These are phyloP conservation scores for Aurelia sp. DNA, from an alignment of 30 jellyfish, hydroid and myxozoan genomes.

Conservation along the genomic window DNA sequence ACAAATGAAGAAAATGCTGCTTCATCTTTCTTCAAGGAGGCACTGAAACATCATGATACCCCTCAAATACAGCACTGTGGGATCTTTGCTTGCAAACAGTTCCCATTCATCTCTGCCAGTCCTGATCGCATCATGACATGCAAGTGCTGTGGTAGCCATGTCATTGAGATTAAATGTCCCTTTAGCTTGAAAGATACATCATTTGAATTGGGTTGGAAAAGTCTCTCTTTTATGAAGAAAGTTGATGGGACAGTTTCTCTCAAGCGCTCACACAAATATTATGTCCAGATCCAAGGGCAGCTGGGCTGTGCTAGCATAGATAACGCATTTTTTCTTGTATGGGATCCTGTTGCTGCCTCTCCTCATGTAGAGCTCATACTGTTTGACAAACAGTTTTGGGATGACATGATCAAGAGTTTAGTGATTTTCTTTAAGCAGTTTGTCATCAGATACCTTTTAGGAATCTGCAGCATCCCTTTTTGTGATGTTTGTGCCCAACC, in stretches of 20 bases:
- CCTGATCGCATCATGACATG: slow-evolving; percentile 11
- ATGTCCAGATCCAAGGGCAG: slow-evolving; percentile 2
- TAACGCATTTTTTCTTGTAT: background rate
- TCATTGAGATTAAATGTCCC: slow-evolving; percentile 7
- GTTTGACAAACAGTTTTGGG: slow-evolving; percentile 5
- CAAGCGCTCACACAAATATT: background rate
- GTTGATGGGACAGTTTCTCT: background rate
- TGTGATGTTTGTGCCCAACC: background rate
- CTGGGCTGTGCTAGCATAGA: background rate
- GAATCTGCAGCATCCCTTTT: background rate
- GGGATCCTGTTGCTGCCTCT: slow-evolving; percentile 8
- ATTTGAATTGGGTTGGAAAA: background rate
- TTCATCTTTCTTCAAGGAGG: slow-evolving; percentile 12
- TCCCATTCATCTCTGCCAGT: slow-evolving; percentile 7
- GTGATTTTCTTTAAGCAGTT: background rate
- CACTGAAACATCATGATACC: background rate
- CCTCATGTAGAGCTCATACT: slow-evolving; percentile 1
- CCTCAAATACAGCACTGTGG: background rate
- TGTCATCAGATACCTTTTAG: background rate
- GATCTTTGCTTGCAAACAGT: slow-evolving; percentile 6
- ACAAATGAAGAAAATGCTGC: slow-evolving; percentile 6
- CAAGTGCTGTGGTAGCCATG: background rate
- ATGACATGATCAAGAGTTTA: background rate
- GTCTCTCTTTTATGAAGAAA: background rate
- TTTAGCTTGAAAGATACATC: background rate